phyloP scores from a whole-genome alignment of 2,797 vertebrate genomes.

The Pseudomugil gertrudae region DNA sequence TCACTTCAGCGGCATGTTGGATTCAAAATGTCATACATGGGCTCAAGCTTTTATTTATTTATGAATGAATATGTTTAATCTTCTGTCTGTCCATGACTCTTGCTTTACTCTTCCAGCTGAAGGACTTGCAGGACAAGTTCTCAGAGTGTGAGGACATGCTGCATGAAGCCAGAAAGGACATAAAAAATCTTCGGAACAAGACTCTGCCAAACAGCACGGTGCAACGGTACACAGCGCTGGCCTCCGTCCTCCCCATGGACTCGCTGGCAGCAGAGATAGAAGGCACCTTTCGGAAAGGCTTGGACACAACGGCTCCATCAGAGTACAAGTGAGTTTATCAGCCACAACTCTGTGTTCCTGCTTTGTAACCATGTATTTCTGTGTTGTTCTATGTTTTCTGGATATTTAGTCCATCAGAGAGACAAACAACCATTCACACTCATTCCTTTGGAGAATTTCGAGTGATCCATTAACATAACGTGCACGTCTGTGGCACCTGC shows the following conservation, averaged over 20 bases:
- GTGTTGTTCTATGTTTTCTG: too few relatives aligned
- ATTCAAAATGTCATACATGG: not conserved
- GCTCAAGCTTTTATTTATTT: not conserved
- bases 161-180: constrained; percentile 86
- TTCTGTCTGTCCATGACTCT: not conserved
- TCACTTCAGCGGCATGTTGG: not conserved
- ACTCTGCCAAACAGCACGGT: constrained; percentile 86
- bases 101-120: constrained; percentile 75
- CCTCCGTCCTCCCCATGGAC: constrained; percentile 87
- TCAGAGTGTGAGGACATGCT: constrained; percentile 86
- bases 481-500: too few relatives aligned
- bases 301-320: constrained; percentile 82
- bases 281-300: constrained; percentile 86
- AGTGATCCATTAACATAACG: too few relatives aligned
- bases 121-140: constrained; percentile 88
- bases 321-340: constrained; percentile 84
- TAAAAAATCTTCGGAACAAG: constrained; percentile 86
- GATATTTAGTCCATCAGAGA: too few relatives aligned
- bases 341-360: not conserved
- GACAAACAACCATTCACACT: too few relatives aligned
- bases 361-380: too few relatives aligned
- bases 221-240: constrained; percentile 83
- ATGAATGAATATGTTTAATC: not conserved
- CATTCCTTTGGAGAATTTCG: too few relatives aligned
- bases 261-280: constrained; percentile 91